Percentiles rank a stretch among this genome's conserved stretches.
These are phyloP conservation scores for Clepsis dumicolana DNA, from an alignment of 2,888 invertebrate species.

Conservation along the genomic window DNA sequence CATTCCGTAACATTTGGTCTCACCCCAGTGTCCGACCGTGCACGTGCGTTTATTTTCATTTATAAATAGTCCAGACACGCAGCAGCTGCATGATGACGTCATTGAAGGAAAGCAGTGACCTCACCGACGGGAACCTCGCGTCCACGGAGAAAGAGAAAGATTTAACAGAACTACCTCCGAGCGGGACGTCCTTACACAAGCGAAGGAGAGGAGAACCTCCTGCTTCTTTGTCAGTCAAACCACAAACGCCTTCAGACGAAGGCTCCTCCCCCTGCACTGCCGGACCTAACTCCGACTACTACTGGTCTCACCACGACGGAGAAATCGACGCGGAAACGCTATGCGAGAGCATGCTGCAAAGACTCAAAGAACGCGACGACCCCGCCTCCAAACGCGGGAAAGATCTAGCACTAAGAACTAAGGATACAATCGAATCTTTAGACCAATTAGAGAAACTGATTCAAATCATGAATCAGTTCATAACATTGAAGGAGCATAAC, in stretches of 20 bases:
- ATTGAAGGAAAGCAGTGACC: slow-evolving; percentile 70
- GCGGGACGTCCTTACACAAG: slow-evolving; percentile 77
- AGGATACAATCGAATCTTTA: slow-evolving; percentile 88
- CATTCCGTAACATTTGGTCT: slow-evolving; percentile 72
- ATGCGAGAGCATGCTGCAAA: slow-evolving; percentile 76
- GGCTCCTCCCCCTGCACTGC: slow-evolving; percentile 79
- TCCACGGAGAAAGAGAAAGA: slow-evolving; percentile 61
- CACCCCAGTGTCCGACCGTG: slow-evolving; percentile 56
- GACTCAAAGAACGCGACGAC: slow-evolving; percentile 73
- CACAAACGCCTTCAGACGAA: slow-evolving; percentile 76
- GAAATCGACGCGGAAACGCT: slow-evolving; percentile 70
- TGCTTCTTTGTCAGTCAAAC: slow-evolving; percentile 72
- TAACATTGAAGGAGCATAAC: slow-evolving; percentile 90
- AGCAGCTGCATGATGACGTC: slow-evolving; percentile 70
- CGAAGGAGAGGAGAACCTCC: slow-evolving; percentile 79
- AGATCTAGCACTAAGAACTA: slow-evolving; percentile 84
- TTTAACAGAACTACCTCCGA: slow-evolving; percentile 71
- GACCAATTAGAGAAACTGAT: slow-evolving; percentile 93
- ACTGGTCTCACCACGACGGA: slow-evolving; percentile 64
- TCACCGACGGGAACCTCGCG: slow-evolving; percentile 55
- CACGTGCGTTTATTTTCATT: slow-evolving; percentile 81
- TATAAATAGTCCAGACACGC: slow-evolving; percentile 74
- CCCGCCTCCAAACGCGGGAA: slow-evolving; percentile 83
- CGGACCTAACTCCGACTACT: slow-evolving; percentile 69
- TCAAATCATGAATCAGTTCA: slow-evolving; percentile 91